Base-by-base conservation (phyloP, 2,797 vertebrate genomes). In the Myotis pilosus region DNA sequence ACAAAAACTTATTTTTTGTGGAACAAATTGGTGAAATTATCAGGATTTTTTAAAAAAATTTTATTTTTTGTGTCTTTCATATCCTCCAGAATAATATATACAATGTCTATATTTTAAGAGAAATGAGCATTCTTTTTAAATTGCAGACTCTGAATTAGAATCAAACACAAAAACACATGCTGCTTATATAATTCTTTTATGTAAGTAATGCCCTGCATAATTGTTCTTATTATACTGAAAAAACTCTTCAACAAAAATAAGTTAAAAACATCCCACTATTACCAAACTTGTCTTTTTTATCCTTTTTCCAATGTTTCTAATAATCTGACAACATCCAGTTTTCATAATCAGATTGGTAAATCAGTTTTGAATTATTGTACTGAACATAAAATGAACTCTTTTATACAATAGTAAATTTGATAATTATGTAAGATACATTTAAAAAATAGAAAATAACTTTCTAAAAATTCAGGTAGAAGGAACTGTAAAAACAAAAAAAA, bases 291-390 rank as follows among this genome's bases (percentile, higher is more conserved):
- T 57, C 57, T 75, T 95, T 92, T 96, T 97, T 97, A 96, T 97
- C 86, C 80, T 62, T 93, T 93, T 95, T 97, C 95, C 64, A 94
- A 97, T 81, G 82, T 97, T 97, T 96, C 93, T 96, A 98, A 97
- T 97, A 97, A 97, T 97, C 97, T 97, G 93, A 81, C 85, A 96
- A 96, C 87, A 97, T 84, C 0, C 0, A 95, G 66, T 49, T 95
- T 96, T 92, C 51, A 62, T 94, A 94, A 98, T 97, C 93, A 95
- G 86, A 95, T 97, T 95, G 95, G 78, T 92, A 96, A 95, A 95
- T 92, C 92, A 89, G 62, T 96, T 97, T 91, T 91, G 53, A 96
- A 96, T 76, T 92, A 79, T 62, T 81, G 72, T 74, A 38, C 19
- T 74, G 16, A 20, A 80, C 2, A 92, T 28, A 92, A 92, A 86